Evolutionary conservation across 2,888 invertebrate genomes (phyloP), one percentile per base, ranked within the genome.

Genomic region (Sinopyrophorus schimmeli): DNA sequence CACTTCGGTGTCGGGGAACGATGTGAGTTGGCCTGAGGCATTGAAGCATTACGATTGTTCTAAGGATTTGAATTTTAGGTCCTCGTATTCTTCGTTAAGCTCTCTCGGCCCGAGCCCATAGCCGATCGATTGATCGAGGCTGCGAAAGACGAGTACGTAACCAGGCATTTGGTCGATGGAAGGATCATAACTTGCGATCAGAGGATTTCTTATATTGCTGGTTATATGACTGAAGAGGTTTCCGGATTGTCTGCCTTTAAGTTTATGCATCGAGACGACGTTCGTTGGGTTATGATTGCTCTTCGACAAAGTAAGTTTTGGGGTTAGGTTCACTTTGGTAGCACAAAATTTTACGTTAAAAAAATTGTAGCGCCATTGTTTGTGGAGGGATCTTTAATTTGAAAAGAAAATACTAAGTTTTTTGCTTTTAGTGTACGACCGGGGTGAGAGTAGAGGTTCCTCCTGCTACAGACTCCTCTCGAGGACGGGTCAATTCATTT

Each of bases 171-270:
- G 44, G 82, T 92, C 39, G 92, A 93, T 75, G 93, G 94, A 0
- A 81, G 87, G 31, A 92, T 95, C 57, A 85, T 93, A 35, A 91
- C 87, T 68, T 89, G 90, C 69, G 95, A 95, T 71, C 93, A 93
- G 69, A 83, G 92, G 66, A 92, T 94, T 66, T 90, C 93, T 4
- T 76, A 90, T 47, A 87, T 93, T 7, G 87, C 89, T 41, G 94
- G 94, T 2, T 92, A 92, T 67, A 84, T 94, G 84, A 86, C 88
- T 6, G 87, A 89, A 60, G 94, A 95, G 76, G 89, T 93, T 1
- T 83, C 86, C 5, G 92, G 92, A n/a, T 77, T 84, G 49, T 90
- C 89, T 54, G 92, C 92, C 5, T 95, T 94, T 72, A 82, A 84
- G 42, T 92, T 88, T 69, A 93, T 95, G 86, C 91, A 91, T 73